Conservation (phyloP, 2,797 vertebrate species). For the Sphenodon punctatus region DNA sequence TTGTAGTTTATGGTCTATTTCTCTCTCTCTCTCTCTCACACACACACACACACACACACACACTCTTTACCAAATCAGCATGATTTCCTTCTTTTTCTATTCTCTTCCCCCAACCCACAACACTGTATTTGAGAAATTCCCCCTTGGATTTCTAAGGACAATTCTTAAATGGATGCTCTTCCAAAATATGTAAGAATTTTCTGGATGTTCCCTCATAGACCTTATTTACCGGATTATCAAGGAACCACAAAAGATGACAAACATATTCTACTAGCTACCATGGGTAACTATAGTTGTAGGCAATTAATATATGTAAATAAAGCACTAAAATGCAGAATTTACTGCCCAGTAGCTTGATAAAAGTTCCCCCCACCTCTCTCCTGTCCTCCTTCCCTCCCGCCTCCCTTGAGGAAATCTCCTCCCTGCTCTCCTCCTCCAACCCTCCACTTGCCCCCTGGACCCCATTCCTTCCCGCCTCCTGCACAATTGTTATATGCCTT, state of each 20-base stretch:
- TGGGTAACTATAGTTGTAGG: not conserved
- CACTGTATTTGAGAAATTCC: not conserved
- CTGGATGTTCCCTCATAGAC: not conserved
- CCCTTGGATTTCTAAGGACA: not conserved
- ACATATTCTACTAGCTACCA: fast-evolving
- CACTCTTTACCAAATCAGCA: not conserved
- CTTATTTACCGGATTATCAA: not conserved
- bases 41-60: too few relatives aligned
- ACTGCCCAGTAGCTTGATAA: too few relatives aligned
- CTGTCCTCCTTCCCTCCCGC: too few relatives aligned
- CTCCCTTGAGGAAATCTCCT: too few relatives aligned
- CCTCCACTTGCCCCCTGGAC: too few relatives aligned
- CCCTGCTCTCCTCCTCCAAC: too few relatives aligned
- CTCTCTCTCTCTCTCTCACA: fast-evolving
- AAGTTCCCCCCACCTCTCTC: too few relatives aligned
- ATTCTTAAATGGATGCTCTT: not conserved
- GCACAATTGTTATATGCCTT: too few relatives aligned
- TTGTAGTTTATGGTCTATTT: not conserved
- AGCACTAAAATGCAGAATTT: fast-evolving
- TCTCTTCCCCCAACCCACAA: too few relatives aligned
- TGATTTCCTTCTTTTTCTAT: not conserved
- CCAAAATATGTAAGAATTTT: not conserved
- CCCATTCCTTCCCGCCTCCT: too few relatives aligned
- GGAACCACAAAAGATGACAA: not conserved
- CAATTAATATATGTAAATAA: not conserved